Conservation (phyloP, 2,888 invertebrate species). For the Ditula angustiorana region DNA sequence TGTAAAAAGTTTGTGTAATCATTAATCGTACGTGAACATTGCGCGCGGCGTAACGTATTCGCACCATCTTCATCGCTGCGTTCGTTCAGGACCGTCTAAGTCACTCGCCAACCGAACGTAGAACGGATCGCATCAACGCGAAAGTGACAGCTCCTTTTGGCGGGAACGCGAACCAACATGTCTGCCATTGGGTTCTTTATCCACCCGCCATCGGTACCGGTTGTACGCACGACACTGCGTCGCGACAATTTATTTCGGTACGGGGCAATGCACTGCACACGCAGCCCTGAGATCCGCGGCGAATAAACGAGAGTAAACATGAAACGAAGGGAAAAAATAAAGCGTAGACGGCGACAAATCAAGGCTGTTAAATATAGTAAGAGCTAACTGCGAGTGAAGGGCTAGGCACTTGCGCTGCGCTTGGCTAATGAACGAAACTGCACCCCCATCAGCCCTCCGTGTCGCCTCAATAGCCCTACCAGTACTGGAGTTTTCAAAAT, state of each 20-base stretch:
- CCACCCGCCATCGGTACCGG: constrained; percentile 73
- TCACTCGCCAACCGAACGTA: constrained; percentile 51
- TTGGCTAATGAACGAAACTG: constrained; percentile 49
- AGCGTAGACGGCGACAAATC: constrained; percentile 63
- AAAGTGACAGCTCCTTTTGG: constrained; percentile 69
- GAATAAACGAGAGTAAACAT: constrained; percentile 75
- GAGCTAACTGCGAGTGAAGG: constrained; percentile 50
- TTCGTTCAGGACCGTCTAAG: constrained; percentile 50
- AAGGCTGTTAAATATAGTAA: constrained; percentile 70
- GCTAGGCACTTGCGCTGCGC: constrained; percentile 49
- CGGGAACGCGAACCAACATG: constrained; percentile 56
- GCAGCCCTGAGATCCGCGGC: constrained; percentile 77
- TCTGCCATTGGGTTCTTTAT: constrained; percentile 59
- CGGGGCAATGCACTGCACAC: constrained; percentile 82
- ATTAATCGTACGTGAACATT: constrained; percentile 40
- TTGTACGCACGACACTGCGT: constrained; percentile 72
- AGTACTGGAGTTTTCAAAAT: constrained; percentile 9
- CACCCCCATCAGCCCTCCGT: constrained; percentile 23
- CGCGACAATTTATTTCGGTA: constrained; percentile 85
- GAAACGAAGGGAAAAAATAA: constrained; percentile 62
- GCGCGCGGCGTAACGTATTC: constrained; percentile 23
- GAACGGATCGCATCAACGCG: constrained; percentile 53
- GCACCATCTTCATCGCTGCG: constrained; percentile 52
- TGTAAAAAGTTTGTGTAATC: constrained; percentile 53
- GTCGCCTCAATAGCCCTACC: constrained; percentile 9